Evolutionary conservation across 2,113 vertebrate species (phyloP), one percentile per base, ranked within the genome.

Genomic region (Eupsittula cactorum): DNA sequence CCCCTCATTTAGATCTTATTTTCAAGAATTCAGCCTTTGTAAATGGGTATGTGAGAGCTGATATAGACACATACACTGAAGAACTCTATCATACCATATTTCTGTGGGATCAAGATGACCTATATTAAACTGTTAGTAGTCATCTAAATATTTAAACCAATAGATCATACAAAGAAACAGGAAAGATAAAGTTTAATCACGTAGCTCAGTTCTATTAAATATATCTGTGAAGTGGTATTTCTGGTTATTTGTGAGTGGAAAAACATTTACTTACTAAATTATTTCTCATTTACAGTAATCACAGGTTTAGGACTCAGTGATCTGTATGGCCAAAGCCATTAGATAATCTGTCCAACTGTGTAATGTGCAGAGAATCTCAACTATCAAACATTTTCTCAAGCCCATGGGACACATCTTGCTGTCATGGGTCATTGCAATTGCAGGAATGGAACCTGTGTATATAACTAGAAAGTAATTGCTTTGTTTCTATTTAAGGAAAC

Each of bases 81-180:
- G 57, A 90, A 82, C 55, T 37, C 71, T 53, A 90, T 81, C 37
- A 39, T 16, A 15, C 77, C 44, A 35, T 39, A 41, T 65, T 69
- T 95, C 46, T 75, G 13, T 47, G 15, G 71, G 47, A 86, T 74
- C 93, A 76, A 91, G 88, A 82, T 65, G 92, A 89, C 13, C 42
- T 68, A 8, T 20, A 60, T 77, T 52, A 57, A 71, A 87, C 53
- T 79, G 47, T n/a, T 76, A 89, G 41, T 28, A 64, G 62, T 20
- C 39, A 79, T 89, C 85, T 82, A 82, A 95, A 89, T 81, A 82
- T 75, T 78, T 82, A 86, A 82, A 91, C 9, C 27, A 68, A 42
- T 53, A 70, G 77, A 75, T 82, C 28, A 49, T 52, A 82, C 35
- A 87, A 75, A 65, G n/a, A 42, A 84, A 64, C 71, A 79, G 31